phyloP scores from a whole-genome alignment of 2,888 invertebrate genomes.

The Dendrolimus pini region DNA sequence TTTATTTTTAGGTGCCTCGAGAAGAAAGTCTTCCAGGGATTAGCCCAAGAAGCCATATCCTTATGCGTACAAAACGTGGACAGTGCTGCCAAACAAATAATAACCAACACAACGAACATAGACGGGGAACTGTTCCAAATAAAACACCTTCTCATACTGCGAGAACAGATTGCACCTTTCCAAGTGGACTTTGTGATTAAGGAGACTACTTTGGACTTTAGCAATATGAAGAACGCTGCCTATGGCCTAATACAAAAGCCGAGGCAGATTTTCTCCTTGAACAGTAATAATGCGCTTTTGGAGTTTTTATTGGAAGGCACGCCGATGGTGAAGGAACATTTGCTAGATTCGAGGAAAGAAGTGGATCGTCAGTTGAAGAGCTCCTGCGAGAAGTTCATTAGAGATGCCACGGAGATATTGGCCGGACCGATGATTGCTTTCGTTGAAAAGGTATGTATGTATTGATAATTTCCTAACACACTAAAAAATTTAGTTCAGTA shows the following conservation, averaged over 20 bases:
- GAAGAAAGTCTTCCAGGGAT: constrained; percentile 95
- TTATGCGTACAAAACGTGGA: constrained; percentile 94
- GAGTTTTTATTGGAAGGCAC: constrained; percentile 96
- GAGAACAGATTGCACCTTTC: constrained; percentile 99
- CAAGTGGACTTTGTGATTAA: constrained; percentile 95
- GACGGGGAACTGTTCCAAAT: constrained; percentile 98
- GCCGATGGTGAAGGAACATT: constrained; percentile 93
- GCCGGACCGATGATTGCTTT: constrained; percentile 85
- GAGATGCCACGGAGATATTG: constrained; percentile 84
- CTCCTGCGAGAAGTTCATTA: constrained; percentile 93
- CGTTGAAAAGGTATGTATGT: constrained; percentile 81
- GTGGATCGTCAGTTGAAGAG: constrained; percentile 95
- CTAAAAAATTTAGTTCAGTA: too few species aligned
- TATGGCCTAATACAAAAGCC: constrained; percentile 85
- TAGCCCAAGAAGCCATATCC: constrained; percentile 96
- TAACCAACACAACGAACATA: constrained; percentile 84
- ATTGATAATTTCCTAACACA: background rate
- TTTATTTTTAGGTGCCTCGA: constrained; percentile 75
- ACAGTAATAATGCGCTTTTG: constrained; percentile 92
- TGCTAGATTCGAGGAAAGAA: constrained; percentile 96
- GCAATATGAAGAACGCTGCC: constrained; percentile 92
- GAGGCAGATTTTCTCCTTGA: constrained; percentile 90
- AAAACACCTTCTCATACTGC: constrained; percentile 95
- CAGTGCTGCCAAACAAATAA: constrained; percentile 87
- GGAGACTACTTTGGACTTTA: constrained; percentile 95